These are phyloP conservation scores for Eriocheir sinensis DNA, from an alignment of 1,140 invertebrate genomes.

Conservation along the genomic window DNA sequence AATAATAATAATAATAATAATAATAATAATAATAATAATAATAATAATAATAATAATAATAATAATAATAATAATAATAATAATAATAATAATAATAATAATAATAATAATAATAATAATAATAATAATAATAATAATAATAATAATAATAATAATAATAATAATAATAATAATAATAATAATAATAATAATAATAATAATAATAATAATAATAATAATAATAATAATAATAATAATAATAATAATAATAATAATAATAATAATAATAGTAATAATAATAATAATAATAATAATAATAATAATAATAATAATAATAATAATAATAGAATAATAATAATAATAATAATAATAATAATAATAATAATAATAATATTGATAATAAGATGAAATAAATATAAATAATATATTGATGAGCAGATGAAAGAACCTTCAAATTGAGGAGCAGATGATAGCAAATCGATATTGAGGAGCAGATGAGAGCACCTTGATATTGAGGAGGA, in stretches of 20 bases:
- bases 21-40: constrained; percentile 13
- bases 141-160: constrained; percentile 2
- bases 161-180: constrained; percentile 13
- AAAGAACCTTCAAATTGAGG: too few species aligned
- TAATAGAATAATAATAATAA: not conserved
- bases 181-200: constrained; percentile 2
- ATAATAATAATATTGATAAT: too few species aligned
- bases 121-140: constrained; percentile 2
- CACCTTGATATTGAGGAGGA: too few species aligned
- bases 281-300: constrained; percentile 2
- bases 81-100: constrained; percentile 13
- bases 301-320: constrained; percentile 13
- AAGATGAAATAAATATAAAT: not conserved
- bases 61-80: constrained; percentile 2
- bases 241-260: constrained; percentile 2
- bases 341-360: constrained; percentile 13
- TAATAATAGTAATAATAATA: not conserved
- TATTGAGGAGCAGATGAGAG: too few species aligned
- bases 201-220: constrained; percentile 2
- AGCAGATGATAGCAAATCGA: too few species aligned
- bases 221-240: constrained; percentile 13
- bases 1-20: constrained; percentile 2
- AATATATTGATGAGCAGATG: not conserved
- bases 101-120: constrained; percentile 13
- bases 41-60: constrained; percentile 2